Conservation (phyloP, 2,113 vertebrate species). For the Hucho hucho region DNA sequence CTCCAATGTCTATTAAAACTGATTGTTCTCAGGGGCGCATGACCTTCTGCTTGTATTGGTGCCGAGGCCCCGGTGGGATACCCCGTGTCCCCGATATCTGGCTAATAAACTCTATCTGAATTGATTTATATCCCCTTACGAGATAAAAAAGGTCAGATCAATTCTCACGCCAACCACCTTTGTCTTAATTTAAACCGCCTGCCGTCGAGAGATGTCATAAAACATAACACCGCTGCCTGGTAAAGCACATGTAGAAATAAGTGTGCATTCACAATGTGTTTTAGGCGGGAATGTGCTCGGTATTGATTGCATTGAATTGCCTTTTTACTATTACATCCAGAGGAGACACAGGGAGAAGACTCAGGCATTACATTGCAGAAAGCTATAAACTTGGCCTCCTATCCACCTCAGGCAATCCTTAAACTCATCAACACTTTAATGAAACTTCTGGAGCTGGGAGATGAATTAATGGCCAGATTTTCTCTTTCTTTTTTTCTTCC, state of each 20-base stretch:
- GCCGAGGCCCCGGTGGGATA: conserved; percentile 56
- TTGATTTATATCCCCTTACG: conserved; percentile 64
- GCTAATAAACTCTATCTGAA: conserved; percentile 59
- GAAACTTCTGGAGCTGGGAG: conserved; percentile 73
- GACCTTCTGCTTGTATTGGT: conserved; percentile 49
- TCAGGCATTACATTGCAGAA: conserved; percentile 48
- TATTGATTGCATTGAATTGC: conserved; percentile 56
- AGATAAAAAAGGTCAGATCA: conserved; percentile 71
- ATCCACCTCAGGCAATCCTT: conserved; percentile 66
- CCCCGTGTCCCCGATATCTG: conserved; percentile 47
- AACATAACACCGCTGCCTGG: conserved; percentile 21
- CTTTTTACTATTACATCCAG: conserved; percentile 65
- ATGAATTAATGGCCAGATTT: conserved; percentile 78
- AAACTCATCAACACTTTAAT: conserved; percentile 75
- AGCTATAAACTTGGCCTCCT: conserved; percentile 61
- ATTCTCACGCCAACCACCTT: conserved; percentile 53
- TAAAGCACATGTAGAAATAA: conserved; percentile 61
- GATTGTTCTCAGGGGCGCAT: conserved; percentile 29
- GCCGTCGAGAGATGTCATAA: conserved; percentile 23
- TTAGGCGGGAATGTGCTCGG: conserved; percentile 44
- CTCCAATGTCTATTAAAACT: conserved; percentile 37
- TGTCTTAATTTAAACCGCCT: conserved; percentile 64
- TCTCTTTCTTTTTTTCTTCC: conserved; percentile 59
- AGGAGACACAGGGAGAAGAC: conserved; percentile 41
- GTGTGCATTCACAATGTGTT: conserved; percentile 48